Evolutionary conservation across 2,888 invertebrate species (phyloP).

Genomic region (Nomada fucata): DNA sequence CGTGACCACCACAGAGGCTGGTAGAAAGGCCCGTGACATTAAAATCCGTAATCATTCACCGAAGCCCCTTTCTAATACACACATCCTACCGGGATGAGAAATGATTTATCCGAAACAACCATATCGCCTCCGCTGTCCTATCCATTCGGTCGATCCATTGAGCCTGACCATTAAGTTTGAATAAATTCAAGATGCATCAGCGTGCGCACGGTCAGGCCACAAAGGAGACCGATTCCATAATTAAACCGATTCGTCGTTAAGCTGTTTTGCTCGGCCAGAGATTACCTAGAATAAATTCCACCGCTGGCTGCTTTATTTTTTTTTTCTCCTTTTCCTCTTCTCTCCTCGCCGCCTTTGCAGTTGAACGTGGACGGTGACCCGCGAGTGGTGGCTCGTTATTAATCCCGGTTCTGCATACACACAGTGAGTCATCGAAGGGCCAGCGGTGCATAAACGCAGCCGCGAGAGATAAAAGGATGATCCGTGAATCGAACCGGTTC

Average conservation of each 20-base stretch:
- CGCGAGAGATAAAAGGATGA: slow-evolving; percentile 48
- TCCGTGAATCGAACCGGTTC: slow-evolving; percentile 63
- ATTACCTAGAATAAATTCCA: slow-evolving; percentile 16
- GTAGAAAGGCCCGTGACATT: background rate
- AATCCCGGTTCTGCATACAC: slow-evolving; percentile 34
- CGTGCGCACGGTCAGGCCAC: slow-evolving; percentile 14
- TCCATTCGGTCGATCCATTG: background rate
- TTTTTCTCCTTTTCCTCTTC: background rate
- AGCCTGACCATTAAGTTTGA: background rate
- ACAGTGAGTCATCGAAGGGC: slow-evolving; percentile 41
- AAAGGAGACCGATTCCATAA: slow-evolving; percentile 42
- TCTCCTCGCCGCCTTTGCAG: background rate
- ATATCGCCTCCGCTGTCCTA: background rate
- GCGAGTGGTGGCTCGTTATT: slow-evolving; percentile 37
- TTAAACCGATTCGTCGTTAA: slow-evolving; percentile 36
- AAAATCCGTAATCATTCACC: background rate
- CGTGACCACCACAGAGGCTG: too few relatives aligned
- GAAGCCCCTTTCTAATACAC: too few relatives aligned
- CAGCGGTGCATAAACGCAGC: slow-evolving; percentile 8
- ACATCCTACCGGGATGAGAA: background rate
- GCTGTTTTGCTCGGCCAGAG: slow-evolving; percentile 11
- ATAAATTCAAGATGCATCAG: background rate
- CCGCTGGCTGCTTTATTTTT: background rate
- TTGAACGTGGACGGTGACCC: slow-evolving; percentile 37
- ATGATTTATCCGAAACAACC: background rate